A percentile compares a stretch with the other conserved stretches of the same genome.
Evolutionary conservation across 2,888 invertebrate genomes (phyloP).

Genomic region (Cheilosia soror): DNA sequence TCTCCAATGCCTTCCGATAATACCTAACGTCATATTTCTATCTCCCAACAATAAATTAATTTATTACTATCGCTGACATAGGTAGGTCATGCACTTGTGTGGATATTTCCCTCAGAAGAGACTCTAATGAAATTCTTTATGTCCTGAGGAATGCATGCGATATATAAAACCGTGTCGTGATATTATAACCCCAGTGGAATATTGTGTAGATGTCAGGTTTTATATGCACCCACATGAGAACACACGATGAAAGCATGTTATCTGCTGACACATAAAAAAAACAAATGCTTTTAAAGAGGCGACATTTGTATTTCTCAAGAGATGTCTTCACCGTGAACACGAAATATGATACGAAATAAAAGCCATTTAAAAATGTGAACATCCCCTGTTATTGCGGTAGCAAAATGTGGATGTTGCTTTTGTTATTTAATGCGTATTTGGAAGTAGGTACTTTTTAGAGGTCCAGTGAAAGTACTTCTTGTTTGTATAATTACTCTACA

Average conservation of each 20-base stretch:
- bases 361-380: background rate
- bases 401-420: background rate
- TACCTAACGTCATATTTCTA: background rate
- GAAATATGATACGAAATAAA: slow-evolving; percentile 10
- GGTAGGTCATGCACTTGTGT: background rate
- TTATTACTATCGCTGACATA: background rate
- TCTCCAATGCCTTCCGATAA: background rate
- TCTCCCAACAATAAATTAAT: background rate
- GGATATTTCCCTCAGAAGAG: background rate
- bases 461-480: background rate
- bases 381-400: background rate
- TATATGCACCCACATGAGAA: slow-evolving; percentile 1
- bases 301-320: slow-evolving; percentile 5
- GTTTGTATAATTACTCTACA: too few relatives aligned
- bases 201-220: slow-evolving; percentile 10
- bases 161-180: slow-evolving; percentile 5
- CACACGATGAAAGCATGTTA: background rate
- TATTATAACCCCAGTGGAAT: slow-evolving; percentile 25
- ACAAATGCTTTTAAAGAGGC: background rate
- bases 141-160: background rate
- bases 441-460: background rate
- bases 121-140: background rate
- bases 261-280: background rate
- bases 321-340: background rate
- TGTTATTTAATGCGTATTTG: background rate